Evolutionary conservation across 2,888 invertebrate genomes (phyloP).

Genomic region (Agrotis clavis): DNA sequence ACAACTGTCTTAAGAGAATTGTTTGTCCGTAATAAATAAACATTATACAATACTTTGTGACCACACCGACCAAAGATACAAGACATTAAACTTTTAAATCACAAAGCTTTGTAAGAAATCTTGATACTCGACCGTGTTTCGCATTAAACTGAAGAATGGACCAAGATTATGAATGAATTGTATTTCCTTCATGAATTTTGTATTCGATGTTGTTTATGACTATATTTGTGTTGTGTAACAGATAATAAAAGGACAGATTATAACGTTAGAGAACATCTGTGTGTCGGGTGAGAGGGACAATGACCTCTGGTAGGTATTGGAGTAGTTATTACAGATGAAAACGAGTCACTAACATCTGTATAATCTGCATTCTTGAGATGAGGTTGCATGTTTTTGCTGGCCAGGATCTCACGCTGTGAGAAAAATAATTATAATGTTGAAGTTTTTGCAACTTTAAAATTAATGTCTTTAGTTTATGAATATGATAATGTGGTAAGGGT

Average conservation of each 20-base stretch:
- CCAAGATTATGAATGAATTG: conserved; percentile 74
- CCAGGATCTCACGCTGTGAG: conserved; percentile 36
- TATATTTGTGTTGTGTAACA: conserved; percentile 50
- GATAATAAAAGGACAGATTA: conserved; percentile 67
- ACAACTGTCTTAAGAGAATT: conserved; percentile 67
- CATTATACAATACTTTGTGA: conserved; percentile 74
- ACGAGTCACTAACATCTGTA: conserved; percentile 62
- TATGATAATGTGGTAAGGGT: conserved; percentile 31
- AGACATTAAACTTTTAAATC: conserved; percentile 78
- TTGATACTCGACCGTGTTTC: conserved; percentile 55
- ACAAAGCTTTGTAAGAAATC: conserved; percentile 67
- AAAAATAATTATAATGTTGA: neutral
- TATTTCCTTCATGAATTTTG: conserved; percentile 66
- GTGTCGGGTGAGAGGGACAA: conserved; percentile 68
- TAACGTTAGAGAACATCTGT: conserved; percentile 73
- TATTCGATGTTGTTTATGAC: conserved; percentile 60
- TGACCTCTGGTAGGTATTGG: conserved; percentile 70
- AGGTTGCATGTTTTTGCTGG: conserved; percentile 39
- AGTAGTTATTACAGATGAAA: conserved; percentile 59
- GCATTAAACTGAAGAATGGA: conserved; percentile 71
- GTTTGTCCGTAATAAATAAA: conserved; percentile 77
- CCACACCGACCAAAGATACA: conserved; percentile 55
- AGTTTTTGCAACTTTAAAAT: conserved; percentile 10
- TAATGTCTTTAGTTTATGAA: conserved; percentile 11
- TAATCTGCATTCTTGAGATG: conserved; percentile 55